Percentiles rank a stretch among this genome's conserved stretches.
phyloP scores from a whole-genome alignment of 2,113 vertebrate genomes.

The Asarcornis scutulata region DNA sequence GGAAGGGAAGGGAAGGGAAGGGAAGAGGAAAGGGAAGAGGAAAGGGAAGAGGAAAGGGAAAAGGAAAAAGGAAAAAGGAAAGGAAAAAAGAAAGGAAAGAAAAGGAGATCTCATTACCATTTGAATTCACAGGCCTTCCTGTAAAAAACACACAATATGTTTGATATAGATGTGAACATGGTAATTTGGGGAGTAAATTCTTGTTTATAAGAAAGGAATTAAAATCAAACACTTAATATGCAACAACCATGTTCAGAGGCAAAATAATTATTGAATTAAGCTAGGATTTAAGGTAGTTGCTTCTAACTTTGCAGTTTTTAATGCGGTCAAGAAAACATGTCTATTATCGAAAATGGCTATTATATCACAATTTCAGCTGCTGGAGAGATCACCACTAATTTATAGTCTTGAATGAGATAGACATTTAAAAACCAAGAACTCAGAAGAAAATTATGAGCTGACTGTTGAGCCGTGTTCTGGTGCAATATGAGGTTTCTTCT shows the following conservation, averaged over 20 bases:
- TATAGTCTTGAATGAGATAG: background rate
- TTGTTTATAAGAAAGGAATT: background rate
- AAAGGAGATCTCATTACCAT: conserved; percentile 56
- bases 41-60: background rate
- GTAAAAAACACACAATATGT: conserved; percentile 52
- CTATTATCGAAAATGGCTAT: background rate
- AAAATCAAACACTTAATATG: background rate
- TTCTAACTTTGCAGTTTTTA: background rate
- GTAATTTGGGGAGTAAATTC: conserved; percentile 28
- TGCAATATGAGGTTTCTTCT: background rate
- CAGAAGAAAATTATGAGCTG: background rate
- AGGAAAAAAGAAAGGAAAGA: background rate
- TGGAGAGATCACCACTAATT: background rate
- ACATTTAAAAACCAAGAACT: background rate
- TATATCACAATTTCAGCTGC: conserved; percentile 4
- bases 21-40: background rate
- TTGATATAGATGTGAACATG: conserved; percentile 38
- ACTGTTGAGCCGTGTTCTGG: background rate
- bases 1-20: background rate
- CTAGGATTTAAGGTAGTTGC: background rate
- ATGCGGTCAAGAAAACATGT: background rate
- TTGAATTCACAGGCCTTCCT: conserved; percentile 55
- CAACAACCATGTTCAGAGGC: background rate
- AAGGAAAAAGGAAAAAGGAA: background rate
- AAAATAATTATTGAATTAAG: background rate